Percentiles rank a stretch among this genome's conserved stretches.
These are phyloP conservation scores for Morone saxatilis DNA, from an alignment of 2,113 vertebrate species.

Conservation along the genomic window DNA sequence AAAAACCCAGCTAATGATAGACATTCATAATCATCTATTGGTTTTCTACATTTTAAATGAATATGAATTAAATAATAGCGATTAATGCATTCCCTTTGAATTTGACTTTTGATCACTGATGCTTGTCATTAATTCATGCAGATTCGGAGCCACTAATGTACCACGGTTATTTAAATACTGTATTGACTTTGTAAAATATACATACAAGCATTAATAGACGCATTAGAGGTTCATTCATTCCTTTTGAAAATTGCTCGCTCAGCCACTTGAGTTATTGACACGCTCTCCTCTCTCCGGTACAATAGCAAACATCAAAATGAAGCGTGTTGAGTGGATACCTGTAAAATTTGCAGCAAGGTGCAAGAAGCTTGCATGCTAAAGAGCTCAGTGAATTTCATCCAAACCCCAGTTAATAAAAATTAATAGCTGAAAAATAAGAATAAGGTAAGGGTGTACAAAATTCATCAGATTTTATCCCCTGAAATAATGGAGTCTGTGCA, in stretches of 20 bases:
- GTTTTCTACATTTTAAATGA: slow-evolving; percentile 72
- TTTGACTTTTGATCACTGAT: slow-evolving; percentile 70
- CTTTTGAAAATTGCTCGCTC: slow-evolving; percentile 69
- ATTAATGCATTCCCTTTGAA: slow-evolving; percentile 83
- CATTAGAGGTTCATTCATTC: slow-evolving; percentile 72
- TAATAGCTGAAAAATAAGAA: not conserved
- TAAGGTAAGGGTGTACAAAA: not conserved
- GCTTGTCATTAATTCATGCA: slow-evolving; percentile 80
- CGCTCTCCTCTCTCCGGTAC: slow-evolving; percentile 7
- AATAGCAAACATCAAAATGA: slow-evolving; percentile 48
- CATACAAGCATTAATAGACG: slow-evolving; percentile 69
- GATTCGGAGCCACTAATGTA: slow-evolving; percentile 65
- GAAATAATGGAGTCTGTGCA: not conserved
- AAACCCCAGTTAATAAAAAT: slow-evolving; percentile 13
- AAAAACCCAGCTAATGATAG: slow-evolving; percentile 63
- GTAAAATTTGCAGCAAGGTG: not conserved
- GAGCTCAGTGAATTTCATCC: not conserved
- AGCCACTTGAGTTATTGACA: slow-evolving; percentile 54
- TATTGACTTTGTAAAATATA: slow-evolving; percentile 66
- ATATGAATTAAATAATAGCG: slow-evolving; percentile 81
- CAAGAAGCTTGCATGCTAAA: not conserved
- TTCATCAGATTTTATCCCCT: not conserved
- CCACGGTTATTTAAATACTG: slow-evolving; percentile 68
- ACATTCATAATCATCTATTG: slow-evolving; percentile 64
- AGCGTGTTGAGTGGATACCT: slow-evolving; percentile 41